Evolutionary conservation across 2,113 vertebrate genomes (phyloP), one percentile per base, ranked within the genome.

Genomic region (Chroicocephalus ridibundus): DNA sequence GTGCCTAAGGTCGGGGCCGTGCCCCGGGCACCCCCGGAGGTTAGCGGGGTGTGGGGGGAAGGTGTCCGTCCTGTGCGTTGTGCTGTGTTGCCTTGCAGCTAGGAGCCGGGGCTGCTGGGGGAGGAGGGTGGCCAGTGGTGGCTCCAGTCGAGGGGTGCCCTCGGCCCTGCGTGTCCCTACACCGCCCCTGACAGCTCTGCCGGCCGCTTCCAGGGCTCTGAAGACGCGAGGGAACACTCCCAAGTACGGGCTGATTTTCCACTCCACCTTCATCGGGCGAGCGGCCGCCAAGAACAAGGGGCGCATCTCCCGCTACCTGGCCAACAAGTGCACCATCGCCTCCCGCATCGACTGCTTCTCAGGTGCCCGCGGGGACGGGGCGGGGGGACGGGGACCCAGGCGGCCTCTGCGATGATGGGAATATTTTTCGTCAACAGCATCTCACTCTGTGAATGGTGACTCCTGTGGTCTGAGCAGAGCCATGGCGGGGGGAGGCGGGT

Each of bases 341-440:
- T 99, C 99, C 0, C 98, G 99, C 40, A 99, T 99, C 4, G 99
- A 99, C 97, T 99, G 99, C 95, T 99, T 99, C 97, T 99, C 99
- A 16, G 99, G 99, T 99, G 97, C 96, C 98, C 18, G 4, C 1
- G 19, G 47, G 16, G 12, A 15, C 6, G 9, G 26, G 13, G 12
- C 6, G 11, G 51, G 19, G 51, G n/a, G 47, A 2, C 3, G 22
- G 47, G 9, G 64, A 3, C 31, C 22, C 19, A 9, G 40, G 54
- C 7, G 14, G 91, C 95, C 90, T 97, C 98, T 91, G 99, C 99
- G 1, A 24, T 99, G 99, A 99, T 99, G 99, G 94, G 92, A 80
- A 77, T 46, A 99, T 99, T 99, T 99, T 99, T 99, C 99, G 99
- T 99, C 99, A 99, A 98, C 99, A 99, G 99, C 72, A 99, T 98